Percentiles rank a stretch among this genome's conserved stretches.
Conservation (phyloP, 37 sponge, comb jelly and placozoan species). For the Haliclona indistincta region DNA sequence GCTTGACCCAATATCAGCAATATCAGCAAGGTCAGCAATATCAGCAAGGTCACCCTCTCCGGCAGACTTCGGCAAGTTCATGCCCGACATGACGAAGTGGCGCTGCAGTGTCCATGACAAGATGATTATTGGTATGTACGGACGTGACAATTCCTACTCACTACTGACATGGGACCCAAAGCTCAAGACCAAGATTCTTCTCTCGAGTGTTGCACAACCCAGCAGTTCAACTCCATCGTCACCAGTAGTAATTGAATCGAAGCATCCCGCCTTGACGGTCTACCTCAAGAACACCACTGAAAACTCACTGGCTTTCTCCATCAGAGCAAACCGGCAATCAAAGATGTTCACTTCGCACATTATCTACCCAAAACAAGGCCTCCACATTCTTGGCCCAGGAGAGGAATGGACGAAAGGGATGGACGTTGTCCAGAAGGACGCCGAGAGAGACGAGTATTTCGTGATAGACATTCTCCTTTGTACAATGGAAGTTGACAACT, state of each 20-base stretch:
- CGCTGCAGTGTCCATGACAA: slow-evolving; percentile 23
- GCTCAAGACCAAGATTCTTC: slow-evolving; percentile 44
- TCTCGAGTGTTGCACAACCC: slow-evolving; percentile 45
- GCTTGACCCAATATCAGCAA: neutral
- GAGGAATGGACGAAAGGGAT: slow-evolving; percentile 33
- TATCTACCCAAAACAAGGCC: slow-evolving; percentile 41
- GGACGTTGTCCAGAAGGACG: slow-evolving; percentile 26
- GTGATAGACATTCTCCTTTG: slow-evolving; percentile 51
- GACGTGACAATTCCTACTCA: slow-evolving; percentile 39
- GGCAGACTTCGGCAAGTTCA: neutral
- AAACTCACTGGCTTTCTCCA: slow-evolving; percentile 28
- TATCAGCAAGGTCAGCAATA: neutral
- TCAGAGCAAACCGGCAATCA: slow-evolving; percentile 36
- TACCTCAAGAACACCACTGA: slow-evolving; percentile 32
- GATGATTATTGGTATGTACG: slow-evolving; percentile 35
- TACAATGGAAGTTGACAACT: slow-evolving; percentile 13
- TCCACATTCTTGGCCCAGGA: slow-evolving; percentile 25
- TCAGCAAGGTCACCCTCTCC: neutral
- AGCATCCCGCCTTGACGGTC: slow-evolving; percentile 21
- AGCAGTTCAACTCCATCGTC: neutral
- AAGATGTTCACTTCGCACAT: slow-evolving; percentile 31
- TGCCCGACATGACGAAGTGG: slow-evolving; percentile 17
- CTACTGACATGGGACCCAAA: slow-evolving; percentile 57
- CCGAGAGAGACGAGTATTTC: slow-evolving; percentile 30
- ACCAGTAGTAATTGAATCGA: slow-evolving; percentile 18